phyloP scores from a whole-genome alignment of 2,113 vertebrate genomes.

The Abramis brama region DNA sequence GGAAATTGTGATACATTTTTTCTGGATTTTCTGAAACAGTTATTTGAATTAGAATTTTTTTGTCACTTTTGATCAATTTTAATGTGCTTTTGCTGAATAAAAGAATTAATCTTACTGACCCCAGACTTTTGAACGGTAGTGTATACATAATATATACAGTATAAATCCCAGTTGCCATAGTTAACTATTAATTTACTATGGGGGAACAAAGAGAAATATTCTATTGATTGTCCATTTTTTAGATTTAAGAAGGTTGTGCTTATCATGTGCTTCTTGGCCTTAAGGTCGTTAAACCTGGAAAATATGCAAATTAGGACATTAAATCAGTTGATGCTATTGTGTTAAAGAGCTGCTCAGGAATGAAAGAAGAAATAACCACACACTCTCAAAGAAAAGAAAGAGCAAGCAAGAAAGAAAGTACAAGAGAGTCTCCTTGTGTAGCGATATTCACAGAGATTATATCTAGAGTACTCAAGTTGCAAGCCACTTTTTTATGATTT shows the following conservation, averaged over 20 bases:
- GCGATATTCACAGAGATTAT: background rate
- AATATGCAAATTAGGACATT: background rate
- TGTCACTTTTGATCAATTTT: too few species aligned
- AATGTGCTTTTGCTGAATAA: too few species aligned
- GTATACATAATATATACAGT: background rate
- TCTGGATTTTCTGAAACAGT: too few species aligned
- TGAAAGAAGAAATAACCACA: background rate
- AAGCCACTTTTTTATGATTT: background rate
- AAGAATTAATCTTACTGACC: background rate
- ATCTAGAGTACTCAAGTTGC: background rate
- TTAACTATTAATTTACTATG: background rate
- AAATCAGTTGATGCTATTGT: conserved; percentile 17
- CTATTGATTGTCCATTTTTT: background rate
- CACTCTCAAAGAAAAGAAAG: background rate
- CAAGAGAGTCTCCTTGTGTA: background rate
- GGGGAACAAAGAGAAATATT: background rate
- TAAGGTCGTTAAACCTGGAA: background rate
- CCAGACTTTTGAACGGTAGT: background rate
- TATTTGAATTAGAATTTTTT: too few species aligned
- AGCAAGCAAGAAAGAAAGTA: background rate
- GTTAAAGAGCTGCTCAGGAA: background rate
- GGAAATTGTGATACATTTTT: background rate
- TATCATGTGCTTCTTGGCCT: background rate
- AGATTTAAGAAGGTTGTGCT: background rate
- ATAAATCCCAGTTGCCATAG: background rate